Evolutionary conservation across 2,797 vertebrate genomes (phyloP).

Genomic region (Margarornis squamiger): DNA sequence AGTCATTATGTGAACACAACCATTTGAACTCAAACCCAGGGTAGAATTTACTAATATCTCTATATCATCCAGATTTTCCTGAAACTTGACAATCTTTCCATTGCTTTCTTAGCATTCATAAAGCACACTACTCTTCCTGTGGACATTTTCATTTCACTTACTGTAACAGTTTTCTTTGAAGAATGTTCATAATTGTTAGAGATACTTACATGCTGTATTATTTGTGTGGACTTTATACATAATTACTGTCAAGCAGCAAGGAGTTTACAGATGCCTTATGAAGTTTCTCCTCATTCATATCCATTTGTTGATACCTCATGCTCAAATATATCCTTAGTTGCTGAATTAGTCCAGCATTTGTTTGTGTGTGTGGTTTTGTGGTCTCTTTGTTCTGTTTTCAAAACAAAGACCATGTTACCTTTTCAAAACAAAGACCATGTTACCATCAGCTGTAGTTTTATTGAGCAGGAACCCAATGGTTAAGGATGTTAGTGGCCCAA

Average conservation of each 20-base stretch:
- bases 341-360: neutral
- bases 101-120: neutral
- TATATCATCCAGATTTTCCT: neutral
- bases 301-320: neutral
- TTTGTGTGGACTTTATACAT: neutral
- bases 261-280: neutral
- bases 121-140: neutral
- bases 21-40: neutral
- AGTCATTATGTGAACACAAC: neutral
- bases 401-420: neutral
- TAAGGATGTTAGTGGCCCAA: neutral
- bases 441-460: neutral
- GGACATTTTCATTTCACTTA: neutral
- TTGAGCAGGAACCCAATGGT: neutral
- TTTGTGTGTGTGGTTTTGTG: neutral
- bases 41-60: neutral
- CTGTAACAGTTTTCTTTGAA: neutral
- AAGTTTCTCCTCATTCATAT: neutral
- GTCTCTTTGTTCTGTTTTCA: neutral
- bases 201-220: neutral
- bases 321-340: neutral
- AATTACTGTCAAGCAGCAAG: neutral
- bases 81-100: neutral
- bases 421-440: neutral
- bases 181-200: neutral